phyloP scores from a whole-genome alignment of 1,140 invertebrate species.

The Pogonomyrmex californicus region DNA sequence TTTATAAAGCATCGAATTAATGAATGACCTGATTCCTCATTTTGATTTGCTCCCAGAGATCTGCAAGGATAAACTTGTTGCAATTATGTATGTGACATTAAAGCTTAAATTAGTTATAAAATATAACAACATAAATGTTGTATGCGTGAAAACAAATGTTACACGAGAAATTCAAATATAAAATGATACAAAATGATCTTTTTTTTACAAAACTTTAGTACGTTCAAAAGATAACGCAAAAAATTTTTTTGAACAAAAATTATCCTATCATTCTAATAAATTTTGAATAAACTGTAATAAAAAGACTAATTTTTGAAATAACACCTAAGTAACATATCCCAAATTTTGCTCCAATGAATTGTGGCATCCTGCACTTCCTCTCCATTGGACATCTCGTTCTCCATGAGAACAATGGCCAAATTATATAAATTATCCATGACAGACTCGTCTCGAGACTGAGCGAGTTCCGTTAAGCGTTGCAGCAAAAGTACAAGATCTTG shows the following conservation, averaged over 20 bases:
- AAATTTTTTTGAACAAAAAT: background rate
- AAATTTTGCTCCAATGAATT: constrained; percentile 83
- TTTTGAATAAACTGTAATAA: background rate
- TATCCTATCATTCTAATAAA: background rate
- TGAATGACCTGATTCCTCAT: constrained; percentile 81
- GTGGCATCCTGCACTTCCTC: constrained; percentile 59
- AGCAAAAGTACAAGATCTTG: constrained; percentile 82
- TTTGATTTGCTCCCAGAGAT: constrained; percentile 80
- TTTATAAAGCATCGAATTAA: constrained; percentile 82
- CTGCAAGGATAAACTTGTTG: constrained; percentile 67
- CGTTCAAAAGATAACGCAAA: too few relatives aligned
- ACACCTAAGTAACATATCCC: constrained; percentile 84
- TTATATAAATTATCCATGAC: constrained; percentile 82
- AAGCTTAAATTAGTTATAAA: background rate
- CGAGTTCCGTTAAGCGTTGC: constrained; percentile 79
- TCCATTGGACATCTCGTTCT: constrained; percentile 73
- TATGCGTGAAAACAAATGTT: background rate
- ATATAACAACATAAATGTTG: background rate
- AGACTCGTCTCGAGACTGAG: constrained; percentile 78
- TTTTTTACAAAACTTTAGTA: too few relatives aligned
- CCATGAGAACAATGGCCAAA: constrained; percentile 78
- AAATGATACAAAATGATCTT: too few relatives aligned
- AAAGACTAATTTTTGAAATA: background rate
- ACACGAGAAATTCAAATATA: background rate
- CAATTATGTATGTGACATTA: background rate